Evolutionary conservation across 2,888 invertebrate species (phyloP), one percentile per base, ranked within the genome.

Genomic region (Koerneria pararmatus): DNA sequence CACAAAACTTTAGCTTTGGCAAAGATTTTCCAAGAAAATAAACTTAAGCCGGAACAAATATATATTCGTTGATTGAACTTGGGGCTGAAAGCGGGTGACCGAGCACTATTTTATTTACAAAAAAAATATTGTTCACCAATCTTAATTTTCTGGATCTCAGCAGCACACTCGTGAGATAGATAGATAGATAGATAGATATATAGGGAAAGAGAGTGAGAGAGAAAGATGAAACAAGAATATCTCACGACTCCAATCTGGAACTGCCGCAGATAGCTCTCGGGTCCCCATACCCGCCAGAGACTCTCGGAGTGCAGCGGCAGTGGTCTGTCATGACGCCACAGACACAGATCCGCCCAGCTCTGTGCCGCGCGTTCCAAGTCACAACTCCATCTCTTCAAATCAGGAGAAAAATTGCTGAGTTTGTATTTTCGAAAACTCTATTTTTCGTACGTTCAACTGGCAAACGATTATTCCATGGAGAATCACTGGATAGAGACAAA

Each of bases 211-310:
- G n/a, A 41, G 6, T 19, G n/a, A 31, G 27, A 54, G n/a, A n/a
- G 27, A 24, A 3, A 11, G 54, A 54, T 27, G 54, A n/a, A n/a
- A 11, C 15, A 15, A 11, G 6, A 11, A 64, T n/a, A n/a, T n/a
- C 64, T 41, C 3, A 64, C 64, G 37, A 64, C 56, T 19, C 64
- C 64, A 31, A 64, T 64, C 3, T 56, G 37, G 64, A 64, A 64
- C 22, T 46, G 37, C 29, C 41, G 41, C 37, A 64, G 56, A 34
- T 64, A 64, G 32, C 54, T 56, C 64, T 64, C 64, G 2, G 64
- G 64, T 46, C 64, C 64, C 64, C 64, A 64, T 19, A 64, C 56
- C 19, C 64, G 32, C 64, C 64, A 64, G 56, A 64, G 64, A 2
- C 54, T 56, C 22, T 64, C 64, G 37, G 64, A 64, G 56, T 64